Base-by-base conservation (phyloP, 2,797 vertebrate species). In the Trachurus trachurus region DNA sequence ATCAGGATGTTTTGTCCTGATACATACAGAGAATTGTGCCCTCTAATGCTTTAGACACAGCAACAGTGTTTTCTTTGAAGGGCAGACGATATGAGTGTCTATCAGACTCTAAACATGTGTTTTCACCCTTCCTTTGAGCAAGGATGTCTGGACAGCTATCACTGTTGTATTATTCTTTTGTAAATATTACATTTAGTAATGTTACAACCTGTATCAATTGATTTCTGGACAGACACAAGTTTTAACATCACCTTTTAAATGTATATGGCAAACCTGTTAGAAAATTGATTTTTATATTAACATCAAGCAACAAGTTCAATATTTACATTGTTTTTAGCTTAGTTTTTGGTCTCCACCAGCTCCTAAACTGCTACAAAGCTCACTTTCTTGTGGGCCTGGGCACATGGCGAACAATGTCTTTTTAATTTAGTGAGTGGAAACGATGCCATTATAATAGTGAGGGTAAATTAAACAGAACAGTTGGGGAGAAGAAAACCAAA, bases 91-190 rank as follows among this genome's bases (percentile, higher is more conserved):
- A 81, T 73, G 56, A 80, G 15, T 47, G 53, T 87, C 86, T 92
- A 76, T 90, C 84, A 83, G 59, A 89, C 81, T 84, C 50, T 89
- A 89, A 89, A 88, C 85, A 89, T 64, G 72, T 54, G 29, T 65
- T 85, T 85, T 88, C 74, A 77, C 80, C 60, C 54, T 71, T 76
- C 68, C 70, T 54, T 54, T 78, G 63, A 80, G 53, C 88, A 90
- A 86, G 84, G 88, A 65, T 74, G 86, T 85, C 78, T 85, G 50
- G 16, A 81, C 58, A 86, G 62, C 61, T 88, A 66, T 80, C 49
- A 42, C 7, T 50, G 49, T 50, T 81, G 34, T 19, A 54, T 52
- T 56, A 45, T 45, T 72, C 61, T 47, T 26, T 39, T 44, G 5
- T 16, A 17, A 52, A 15, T 40, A 40, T 21, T 42, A 57, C 7